A percentile compares a stretch with the other conserved stretches of the same genome.
These are phyloP conservation scores for Acanthococcus lagerstroemiae DNA, from an alignment of 2,888 invertebrate species.

Conservation along the genomic window DNA sequence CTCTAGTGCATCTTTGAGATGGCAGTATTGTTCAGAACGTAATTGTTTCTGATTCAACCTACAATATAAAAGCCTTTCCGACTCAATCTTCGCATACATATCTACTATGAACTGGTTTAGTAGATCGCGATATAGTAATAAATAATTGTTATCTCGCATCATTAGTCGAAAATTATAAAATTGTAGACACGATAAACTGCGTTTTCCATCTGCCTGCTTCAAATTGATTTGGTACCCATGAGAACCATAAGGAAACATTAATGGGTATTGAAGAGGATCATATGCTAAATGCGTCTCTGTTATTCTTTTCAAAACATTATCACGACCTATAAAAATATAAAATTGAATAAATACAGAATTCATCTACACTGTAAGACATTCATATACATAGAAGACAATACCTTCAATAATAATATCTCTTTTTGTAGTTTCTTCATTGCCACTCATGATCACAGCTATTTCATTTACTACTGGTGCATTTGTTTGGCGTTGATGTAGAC, in stretches of 20 bases:
- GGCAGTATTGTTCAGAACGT: slow-evolving; percentile 31
- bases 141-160: slow-evolving; percentile 25
- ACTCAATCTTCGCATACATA: slow-evolving; percentile 32
- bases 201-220: slow-evolving; percentile 20
- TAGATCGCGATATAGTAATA: slow-evolving; percentile 15
- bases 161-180: slow-evolving; percentile 36
- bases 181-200: slow-evolving; percentile 32
- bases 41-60: slow-evolving; percentile 28
- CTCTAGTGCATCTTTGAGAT: slow-evolving; percentile 35
- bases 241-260: slow-evolving; percentile 38
- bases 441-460: slow-evolving; percentile 37
- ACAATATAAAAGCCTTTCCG: slow-evolving; percentile 15
- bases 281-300: slow-evolving; percentile 35
- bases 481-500: slow-evolving; percentile 38
- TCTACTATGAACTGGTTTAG: slow-evolving; percentile 31
- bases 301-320: slow-evolving; percentile 6
- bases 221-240: slow-evolving; percentile 37
- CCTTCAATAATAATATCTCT: background rate
- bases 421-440: slow-evolving; percentile 33
- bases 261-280: slow-evolving; percentile 39
- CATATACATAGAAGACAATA: no score
- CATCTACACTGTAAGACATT: no score
- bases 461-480: slow-evolving; percentile 37
- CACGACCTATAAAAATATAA: background rate
- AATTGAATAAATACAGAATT: background rate